Percentiles rank a stretch among this genome's conserved stretches.
These are phyloP conservation scores for Chaetura pelagica DNA, from an alignment of 2,113 vertebrate species.

Conservation along the genomic window DNA sequence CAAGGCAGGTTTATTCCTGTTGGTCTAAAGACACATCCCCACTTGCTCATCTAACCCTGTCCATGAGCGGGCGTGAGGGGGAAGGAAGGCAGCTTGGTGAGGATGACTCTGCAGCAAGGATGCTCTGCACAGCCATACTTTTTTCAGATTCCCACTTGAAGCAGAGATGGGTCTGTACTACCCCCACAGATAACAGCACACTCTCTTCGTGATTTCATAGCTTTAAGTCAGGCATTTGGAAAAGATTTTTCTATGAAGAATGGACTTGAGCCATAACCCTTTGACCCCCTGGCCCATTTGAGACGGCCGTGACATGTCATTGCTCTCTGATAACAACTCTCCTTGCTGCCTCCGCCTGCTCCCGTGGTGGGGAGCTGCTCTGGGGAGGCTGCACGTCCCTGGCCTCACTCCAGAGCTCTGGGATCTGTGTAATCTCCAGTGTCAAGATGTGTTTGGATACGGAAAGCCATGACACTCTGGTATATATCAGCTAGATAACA, in stretches of 20 bases:
- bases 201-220: background rate
- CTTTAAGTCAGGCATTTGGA: background rate
- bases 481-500: conserved; percentile 53
- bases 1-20: background rate
- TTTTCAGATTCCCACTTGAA: background rate
- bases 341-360: background rate
- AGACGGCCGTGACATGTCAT: background rate
- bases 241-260: conserved; percentile 5
- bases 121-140: background rate
- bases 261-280: conserved; percentile 19
- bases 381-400: background rate
- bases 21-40: background rate
- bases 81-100: background rate
- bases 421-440: conserved; percentile 63
- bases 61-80: background rate
- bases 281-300: background rate
- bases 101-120: background rate
- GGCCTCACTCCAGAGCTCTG: conserved; percentile 32
- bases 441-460: conserved; percentile 66
- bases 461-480: background rate
- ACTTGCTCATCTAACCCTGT: background rate
- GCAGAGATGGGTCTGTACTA: conserved; percentile 14
- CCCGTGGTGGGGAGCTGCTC: background rate
- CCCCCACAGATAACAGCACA: conserved; percentile 21
- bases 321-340: background rate